Conservation (phyloP, 1,140 invertebrate genomes). For the Venustaconcha ellipsiformis region DNA sequence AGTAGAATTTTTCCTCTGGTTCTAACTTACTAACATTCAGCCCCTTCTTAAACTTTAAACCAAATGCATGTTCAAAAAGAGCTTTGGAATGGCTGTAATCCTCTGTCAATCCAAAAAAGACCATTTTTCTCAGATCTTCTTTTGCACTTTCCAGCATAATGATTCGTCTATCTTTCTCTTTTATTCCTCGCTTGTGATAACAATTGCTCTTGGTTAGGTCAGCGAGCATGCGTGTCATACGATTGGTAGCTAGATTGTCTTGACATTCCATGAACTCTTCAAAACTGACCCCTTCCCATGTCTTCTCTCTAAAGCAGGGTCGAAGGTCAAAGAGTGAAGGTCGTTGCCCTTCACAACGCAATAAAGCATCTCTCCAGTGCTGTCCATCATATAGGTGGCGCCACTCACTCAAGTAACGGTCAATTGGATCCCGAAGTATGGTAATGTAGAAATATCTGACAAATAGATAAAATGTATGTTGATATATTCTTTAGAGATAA, state of each 20-base stretch:
- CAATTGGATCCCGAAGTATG: slow-evolving; percentile 89
- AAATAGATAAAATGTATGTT: slow-evolving; percentile 1
- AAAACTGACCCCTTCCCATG: slow-evolving; percentile 76
- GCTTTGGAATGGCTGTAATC: slow-evolving; percentile 92
- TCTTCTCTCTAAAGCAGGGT: slow-evolving; percentile 69
- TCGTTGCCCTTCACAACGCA: slow-evolving; percentile 73
- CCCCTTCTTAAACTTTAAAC: slow-evolving; percentile 73
- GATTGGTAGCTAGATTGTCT: slow-evolving; percentile 92
- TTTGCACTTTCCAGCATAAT: slow-evolving; percentile 94
- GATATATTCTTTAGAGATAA: too few relatives aligned
- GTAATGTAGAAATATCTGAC: slow-evolving; percentile 94
- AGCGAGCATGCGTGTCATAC: slow-evolving; percentile 96
- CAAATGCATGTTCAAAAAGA: slow-evolving; percentile 96
- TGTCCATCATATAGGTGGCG: slow-evolving; percentile 94
- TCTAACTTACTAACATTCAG: slow-evolving; percentile 8
- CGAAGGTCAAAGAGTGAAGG: slow-evolving; percentile 76
- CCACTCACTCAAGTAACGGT: slow-evolving; percentile 91
- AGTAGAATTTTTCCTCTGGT: neutral
- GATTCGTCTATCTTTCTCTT: slow-evolving; percentile 74
- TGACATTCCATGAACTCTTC: slow-evolving; percentile 88
- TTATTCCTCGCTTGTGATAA: slow-evolving; percentile 86
- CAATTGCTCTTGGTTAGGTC: slow-evolving; percentile 88
- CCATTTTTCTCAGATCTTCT: slow-evolving; percentile 91
- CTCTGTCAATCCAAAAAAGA: slow-evolving; percentile 96
- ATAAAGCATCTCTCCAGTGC: slow-evolving; percentile 79